phyloP scores from a whole-genome alignment of 1,140 invertebrate genomes.

The Drosophila leontia region DNA sequence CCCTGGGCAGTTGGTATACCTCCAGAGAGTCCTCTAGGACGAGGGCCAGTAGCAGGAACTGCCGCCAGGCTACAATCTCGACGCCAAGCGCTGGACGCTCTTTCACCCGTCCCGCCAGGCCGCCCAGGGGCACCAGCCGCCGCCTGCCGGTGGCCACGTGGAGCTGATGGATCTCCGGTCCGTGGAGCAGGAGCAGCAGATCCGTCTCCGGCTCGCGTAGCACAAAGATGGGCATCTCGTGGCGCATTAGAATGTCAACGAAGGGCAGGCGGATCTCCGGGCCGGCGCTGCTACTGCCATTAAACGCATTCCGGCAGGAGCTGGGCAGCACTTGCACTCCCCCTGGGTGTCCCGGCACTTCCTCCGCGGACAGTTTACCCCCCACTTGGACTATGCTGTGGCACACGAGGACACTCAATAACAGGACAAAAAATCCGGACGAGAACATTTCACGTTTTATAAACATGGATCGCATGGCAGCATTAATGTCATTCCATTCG shows the following conservation, averaged over 20 bases:
- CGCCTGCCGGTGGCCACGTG: constrained; percentile 55
- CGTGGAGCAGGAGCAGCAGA: constrained; percentile 67
- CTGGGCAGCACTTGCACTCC: constrained; percentile 44
- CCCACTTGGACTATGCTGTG: background rate
- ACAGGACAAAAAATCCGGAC: background rate
- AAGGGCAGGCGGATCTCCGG: constrained; percentile 73
- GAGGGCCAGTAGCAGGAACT: constrained; percentile 63
- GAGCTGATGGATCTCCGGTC: constrained; percentile 63
- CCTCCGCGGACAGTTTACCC: background rate
- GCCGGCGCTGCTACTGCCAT: constrained; percentile 44
- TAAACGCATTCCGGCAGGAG: constrained; percentile 37
- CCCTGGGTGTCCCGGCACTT: background rate
- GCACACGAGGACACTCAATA: constrained; percentile 8
- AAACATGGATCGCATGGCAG: background rate
- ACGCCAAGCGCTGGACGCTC: constrained; percentile 34
- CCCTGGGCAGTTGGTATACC: constrained; percentile 66
- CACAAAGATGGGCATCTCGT: constrained; percentile 55
- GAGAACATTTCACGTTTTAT: constrained; percentile 29
- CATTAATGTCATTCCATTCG: constrained; percentile 12
- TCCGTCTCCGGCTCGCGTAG: constrained; percentile 52
- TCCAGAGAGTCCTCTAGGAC: constrained; percentile 63
- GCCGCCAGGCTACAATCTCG: constrained; percentile 61
- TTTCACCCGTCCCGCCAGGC: constrained; percentile 45
- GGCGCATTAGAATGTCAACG: constrained; percentile 67
- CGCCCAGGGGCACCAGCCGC: constrained; percentile 62